Conservation (phyloP, 2,113 vertebrate species). For the Salvelinus sp. region DNA sequence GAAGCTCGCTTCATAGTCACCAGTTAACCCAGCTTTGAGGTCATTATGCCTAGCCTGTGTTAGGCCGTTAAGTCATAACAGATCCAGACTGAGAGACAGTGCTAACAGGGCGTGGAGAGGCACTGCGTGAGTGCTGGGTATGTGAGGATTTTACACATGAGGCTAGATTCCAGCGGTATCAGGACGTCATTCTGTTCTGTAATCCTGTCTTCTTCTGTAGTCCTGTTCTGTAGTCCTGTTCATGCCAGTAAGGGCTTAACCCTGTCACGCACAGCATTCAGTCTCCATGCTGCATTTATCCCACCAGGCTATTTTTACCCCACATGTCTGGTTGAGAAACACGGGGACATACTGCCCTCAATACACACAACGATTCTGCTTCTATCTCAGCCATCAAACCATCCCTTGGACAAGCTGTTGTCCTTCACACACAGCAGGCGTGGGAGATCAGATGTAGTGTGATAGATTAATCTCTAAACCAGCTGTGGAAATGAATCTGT, state of each 20-base stretch:
- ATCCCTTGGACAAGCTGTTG: background rate
- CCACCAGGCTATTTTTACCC: constrained; percentile 2
- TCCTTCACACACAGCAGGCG: background rate
- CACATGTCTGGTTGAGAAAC: background rate
- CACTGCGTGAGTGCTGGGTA: background rate
- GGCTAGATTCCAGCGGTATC: background rate
- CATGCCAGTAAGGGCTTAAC: constrained; percentile 2
- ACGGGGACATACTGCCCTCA: background rate
- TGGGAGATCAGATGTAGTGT: background rate
- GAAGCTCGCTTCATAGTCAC: background rate
- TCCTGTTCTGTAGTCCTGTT: background rate
- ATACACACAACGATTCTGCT: background rate
- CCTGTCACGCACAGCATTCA: background rate
- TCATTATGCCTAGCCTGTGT: background rate
- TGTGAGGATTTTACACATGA: constrained; percentile 1
- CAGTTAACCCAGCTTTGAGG: background rate
- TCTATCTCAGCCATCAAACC: background rate
- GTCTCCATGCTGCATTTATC: background rate
- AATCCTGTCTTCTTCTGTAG: background rate
- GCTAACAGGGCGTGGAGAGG: background rate
- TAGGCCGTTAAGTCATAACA: background rate
- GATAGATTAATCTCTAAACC: background rate
- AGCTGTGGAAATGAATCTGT: background rate
- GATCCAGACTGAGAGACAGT: background rate
- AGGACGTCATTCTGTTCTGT: background rate